These are phyloP conservation scores for Wasmannia auropunctata DNA, from an alignment of 1,140 invertebrate species.

Conservation along the genomic window DNA sequence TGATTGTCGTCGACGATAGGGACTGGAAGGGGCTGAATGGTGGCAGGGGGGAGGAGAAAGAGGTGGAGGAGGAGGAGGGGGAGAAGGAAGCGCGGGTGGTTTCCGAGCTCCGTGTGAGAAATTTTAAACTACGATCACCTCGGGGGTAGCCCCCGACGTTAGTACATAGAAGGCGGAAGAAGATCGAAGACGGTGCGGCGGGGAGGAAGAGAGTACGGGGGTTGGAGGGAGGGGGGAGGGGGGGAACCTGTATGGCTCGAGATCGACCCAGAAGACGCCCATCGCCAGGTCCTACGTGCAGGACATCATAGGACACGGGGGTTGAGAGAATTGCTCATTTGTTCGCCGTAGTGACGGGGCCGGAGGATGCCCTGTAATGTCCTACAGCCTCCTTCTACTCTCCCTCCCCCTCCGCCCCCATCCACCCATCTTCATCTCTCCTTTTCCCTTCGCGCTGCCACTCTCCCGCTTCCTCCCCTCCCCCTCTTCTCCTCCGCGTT, in stretches of 20 bases:
- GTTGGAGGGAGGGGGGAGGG: too few species aligned
- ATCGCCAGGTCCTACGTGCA: conserved; percentile 79
- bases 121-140: conserved; percentile 81
- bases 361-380: conserved; percentile 81
- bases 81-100: conserved; percentile 64
- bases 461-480: conserved; percentile 20
- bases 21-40: conserved; percentile 16
- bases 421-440: conserved; percentile 41
- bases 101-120: conserved; percentile 77
- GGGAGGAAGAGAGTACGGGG: conserved; percentile 13
- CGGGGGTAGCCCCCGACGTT: conserved; percentile 66
- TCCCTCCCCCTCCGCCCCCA: conserved; percentile 52
- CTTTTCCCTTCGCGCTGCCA: conserved; percentile 38
- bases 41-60: background rate
- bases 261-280: conserved; percentile 76
- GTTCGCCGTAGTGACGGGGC: conserved; percentile 80
- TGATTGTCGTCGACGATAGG: conserved; percentile 64
- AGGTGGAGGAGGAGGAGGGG: background rate
- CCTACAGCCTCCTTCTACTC: conserved; percentile 78
- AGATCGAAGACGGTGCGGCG: conserved; percentile 52
- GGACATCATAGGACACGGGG: conserved; percentile 80
- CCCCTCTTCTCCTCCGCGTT: conserved; percentile 33
- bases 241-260: conserved; percentile 69
- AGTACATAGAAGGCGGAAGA: conserved; percentile 70
- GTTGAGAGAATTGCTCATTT: conserved; percentile 83